Conservation (phyloP, 2,888 invertebrate species). For the Acanthosoma haemorrhoidale region DNA sequence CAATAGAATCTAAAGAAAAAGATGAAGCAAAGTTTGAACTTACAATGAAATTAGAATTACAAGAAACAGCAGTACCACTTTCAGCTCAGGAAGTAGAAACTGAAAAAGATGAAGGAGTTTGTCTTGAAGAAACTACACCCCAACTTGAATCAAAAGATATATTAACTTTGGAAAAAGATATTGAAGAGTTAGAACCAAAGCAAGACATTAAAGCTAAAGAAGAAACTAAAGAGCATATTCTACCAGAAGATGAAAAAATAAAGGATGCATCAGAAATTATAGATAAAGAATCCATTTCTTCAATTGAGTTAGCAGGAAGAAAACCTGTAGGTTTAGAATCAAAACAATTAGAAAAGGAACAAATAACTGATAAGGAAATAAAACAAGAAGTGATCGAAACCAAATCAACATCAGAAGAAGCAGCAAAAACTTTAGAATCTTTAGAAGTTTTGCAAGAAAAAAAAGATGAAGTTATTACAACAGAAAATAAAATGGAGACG, state of each 20-base stretch:
- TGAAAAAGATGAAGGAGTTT: slow-evolving; percentile 15
- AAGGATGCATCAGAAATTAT: neutral
- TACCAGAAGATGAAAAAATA: neutral
- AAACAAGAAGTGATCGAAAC: neutral
- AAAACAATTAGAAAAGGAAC: neutral
- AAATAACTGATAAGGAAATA: neutral
- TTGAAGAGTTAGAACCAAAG: slow-evolving; percentile 31
- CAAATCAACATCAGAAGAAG: neutral
- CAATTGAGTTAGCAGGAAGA: slow-evolving; percentile 18
- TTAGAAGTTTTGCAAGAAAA: neutral
- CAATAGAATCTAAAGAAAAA: slow-evolving; percentile 9
- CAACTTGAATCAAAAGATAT: slow-evolving; percentile 20
- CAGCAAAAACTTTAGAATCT: neutral
- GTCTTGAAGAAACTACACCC: neutral
- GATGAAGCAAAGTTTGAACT: neutral
- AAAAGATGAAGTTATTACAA: neutral
- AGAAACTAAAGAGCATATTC: neutral
- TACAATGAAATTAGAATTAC: neutral
- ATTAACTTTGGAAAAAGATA: slow-evolving; percentile 15
- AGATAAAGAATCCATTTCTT: slow-evolving; percentile 10
- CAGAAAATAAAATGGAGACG: too few species aligned
- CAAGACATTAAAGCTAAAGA: neutral
- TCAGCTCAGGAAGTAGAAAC: neutral
- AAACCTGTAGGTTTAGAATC: too few species aligned
- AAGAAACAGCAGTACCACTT: neutral